phyloP scores from a whole-genome alignment of 2,797 vertebrate species.

The Pelobates cultripes region DNA sequence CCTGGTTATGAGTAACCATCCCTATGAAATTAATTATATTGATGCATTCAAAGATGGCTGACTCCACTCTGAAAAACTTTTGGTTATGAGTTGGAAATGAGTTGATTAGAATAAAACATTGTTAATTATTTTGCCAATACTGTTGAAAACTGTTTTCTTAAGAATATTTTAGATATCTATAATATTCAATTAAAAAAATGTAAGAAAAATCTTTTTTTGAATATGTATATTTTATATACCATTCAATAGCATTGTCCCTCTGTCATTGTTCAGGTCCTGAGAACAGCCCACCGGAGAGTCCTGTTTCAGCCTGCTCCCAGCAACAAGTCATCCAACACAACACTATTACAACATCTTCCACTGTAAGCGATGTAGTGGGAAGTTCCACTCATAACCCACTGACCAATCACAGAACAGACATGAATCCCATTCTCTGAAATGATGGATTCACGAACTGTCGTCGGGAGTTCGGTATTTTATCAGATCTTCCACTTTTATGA shows the following conservation, averaged over 20 bases:
- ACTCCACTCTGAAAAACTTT: too few relatives aligned
- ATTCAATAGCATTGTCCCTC: slow-evolving; percentile 16
- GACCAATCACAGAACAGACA: slow-evolving; percentile 93
- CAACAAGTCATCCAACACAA: slow-evolving; percentile 99
- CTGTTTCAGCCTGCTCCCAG: slow-evolving; percentile 88
- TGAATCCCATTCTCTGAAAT: slow-evolving; percentile 95
- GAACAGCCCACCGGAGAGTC: slow-evolving; percentile 93
- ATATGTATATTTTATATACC: not conserved
- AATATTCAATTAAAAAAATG: too few relatives aligned
- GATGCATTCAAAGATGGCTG: too few relatives aligned
- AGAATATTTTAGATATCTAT: too few relatives aligned
- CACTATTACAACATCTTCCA: slow-evolving; percentile 97
- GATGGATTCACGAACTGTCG: slow-evolving; percentile 66
- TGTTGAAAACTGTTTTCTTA: too few relatives aligned
- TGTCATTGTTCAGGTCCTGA: slow-evolving; percentile 88
- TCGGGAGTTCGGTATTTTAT: slow-evolving; percentile 67
- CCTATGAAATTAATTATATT: too few relatives aligned
- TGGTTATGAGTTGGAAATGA: too few relatives aligned
- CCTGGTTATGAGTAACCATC: too few relatives aligned
- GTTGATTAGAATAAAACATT: too few relatives aligned
- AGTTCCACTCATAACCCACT: slow-evolving; percentile 86
- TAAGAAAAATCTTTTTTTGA: too few relatives aligned
- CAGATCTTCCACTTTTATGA: slow-evolving; percentile 71
- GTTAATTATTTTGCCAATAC: too few relatives aligned
- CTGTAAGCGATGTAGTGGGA: slow-evolving; percentile 84